Base-by-base conservation (phyloP, 1,140 invertebrate species). In the Eumaeus atala region DNA sequence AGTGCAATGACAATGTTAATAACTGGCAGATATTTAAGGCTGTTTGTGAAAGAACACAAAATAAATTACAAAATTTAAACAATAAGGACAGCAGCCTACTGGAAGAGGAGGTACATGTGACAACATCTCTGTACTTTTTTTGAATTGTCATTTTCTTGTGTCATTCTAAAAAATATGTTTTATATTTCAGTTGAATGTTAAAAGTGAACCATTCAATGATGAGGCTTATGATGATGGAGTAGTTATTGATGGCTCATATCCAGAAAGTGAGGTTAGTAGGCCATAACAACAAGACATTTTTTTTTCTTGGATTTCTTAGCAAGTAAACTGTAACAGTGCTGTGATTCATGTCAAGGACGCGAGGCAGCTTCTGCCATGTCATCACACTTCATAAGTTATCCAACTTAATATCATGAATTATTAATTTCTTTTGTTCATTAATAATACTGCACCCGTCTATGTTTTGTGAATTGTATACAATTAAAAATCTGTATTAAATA, bases 11-110 rank as follows among this genome's bases (percentile, higher is more conserved):
- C 64, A 89, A 89, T 82, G 82, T 90, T 54, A 88, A 89, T 65
- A 88, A 87, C 67, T 90, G 88, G 88, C 80, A 89, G 57, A 74
- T 78, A 59, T 90, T 88, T 75, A 90, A 90, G 67, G 70, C 72
- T 70, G 72, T 87, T 48, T 90, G 89, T 79, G 77, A 81, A 65
- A 86, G 83, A 69, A 87, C 89, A 70, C 89, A 90, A 83, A 80
- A 76, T 66, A 90, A 89, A 78, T 70, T 90, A 65, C 75, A 77
- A 65, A 74, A 83, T 71, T 84, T 88, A 77, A 69, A 87, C 66
- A 83, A 80, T 66, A 86, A 80, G 67, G 86, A 87, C 64, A 75
- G 76, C 69, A 77, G 69, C 77, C 73, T 74, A 81, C 80, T 83
- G 73, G 85, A 85, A 81, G 78, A 87, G 82, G 78, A 87, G 82